Percentiles rank a stretch among this genome's conserved stretches.
phyloP scores from a whole-genome alignment of 2,113 vertebrate species.

The Ceyx margarethae region DNA sequence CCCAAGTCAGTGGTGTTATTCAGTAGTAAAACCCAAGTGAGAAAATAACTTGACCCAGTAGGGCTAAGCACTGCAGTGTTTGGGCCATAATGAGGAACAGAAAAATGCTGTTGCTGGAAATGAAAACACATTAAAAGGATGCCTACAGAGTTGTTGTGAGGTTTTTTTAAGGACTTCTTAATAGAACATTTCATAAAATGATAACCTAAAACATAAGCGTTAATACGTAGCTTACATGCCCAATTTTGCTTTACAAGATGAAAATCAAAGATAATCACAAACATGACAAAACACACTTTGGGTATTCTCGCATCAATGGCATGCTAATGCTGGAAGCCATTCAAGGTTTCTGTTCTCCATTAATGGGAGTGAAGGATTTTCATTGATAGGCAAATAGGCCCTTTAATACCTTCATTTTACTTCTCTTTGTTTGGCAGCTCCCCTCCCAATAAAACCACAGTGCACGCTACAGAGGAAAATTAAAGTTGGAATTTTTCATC shows the following conservation, averaged over 20 bases:
- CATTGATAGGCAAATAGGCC: slow-evolving; percentile 40
- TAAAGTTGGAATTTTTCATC: slow-evolving; percentile 54
- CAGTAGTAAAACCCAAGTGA: slow-evolving; percentile 56
- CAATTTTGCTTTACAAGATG: slow-evolving; percentile 40
- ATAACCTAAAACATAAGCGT: slow-evolving; percentile 33
- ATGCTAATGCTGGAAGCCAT: slow-evolving; percentile 55
- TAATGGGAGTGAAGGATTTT: slow-evolving; percentile 33
- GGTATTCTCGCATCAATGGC: slow-evolving; percentile 6
- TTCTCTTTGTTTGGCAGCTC: slow-evolving; percentile 52
- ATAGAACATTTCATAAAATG: slow-evolving; percentile 40
- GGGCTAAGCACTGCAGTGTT: slow-evolving; percentile 31
- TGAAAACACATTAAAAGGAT: slow-evolving; percentile 57
- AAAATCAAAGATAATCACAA: slow-evolving; percentile 52
- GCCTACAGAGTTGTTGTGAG: slow-evolving; percentile 30
- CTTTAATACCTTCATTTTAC: slow-evolving; percentile 20
- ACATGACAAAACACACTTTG: slow-evolving; percentile 40
- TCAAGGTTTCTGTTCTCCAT: slow-evolving; percentile 54
- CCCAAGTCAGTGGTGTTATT: slow-evolving; percentile 26
- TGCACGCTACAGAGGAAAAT: neutral
- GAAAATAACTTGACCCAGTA: slow-evolving; percentile 61
- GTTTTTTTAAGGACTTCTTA: slow-evolving; percentile 51
- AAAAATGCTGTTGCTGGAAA: slow-evolving; percentile 51
- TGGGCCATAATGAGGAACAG: slow-evolving; percentile 41
- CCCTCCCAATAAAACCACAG: slow-evolving; percentile 5
- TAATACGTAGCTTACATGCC: neutral